These are phyloP conservation scores for Haplotaxodon microlepis DNA, from an alignment of 2,113 vertebrate genomes.

Conservation along the genomic window DNA sequence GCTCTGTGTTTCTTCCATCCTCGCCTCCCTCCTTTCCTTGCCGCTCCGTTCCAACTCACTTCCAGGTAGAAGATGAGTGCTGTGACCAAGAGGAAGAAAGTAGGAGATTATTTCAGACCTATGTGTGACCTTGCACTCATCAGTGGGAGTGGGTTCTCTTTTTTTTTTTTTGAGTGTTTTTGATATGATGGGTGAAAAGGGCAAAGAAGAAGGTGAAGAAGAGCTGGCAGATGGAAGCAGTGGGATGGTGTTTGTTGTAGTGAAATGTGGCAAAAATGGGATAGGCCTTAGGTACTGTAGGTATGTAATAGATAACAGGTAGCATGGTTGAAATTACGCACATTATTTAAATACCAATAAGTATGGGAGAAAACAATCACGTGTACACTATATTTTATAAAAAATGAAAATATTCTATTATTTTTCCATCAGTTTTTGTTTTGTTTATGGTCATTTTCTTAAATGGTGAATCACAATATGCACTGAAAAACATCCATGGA, in stretches of 20 bases:
- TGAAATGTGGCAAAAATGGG: background rate
- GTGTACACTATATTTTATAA: background rate
- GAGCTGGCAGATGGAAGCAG: slow-evolving; percentile 4
- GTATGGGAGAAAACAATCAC: background rate
- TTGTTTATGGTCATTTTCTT: background rate
- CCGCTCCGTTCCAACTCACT: background rate
- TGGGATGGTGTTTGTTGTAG: background rate
- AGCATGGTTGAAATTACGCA: background rate
- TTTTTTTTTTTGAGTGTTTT: background rate
- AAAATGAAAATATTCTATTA: background rate
- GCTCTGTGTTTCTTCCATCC: background rate
- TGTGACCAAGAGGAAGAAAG: background rate
- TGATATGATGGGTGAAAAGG: background rate
- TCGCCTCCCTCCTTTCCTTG: background rate
- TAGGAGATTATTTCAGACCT: background rate
- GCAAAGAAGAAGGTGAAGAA: background rate
- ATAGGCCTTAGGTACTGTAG: background rate
- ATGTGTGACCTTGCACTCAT: slow-evolving; percentile 2
- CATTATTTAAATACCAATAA: background rate
- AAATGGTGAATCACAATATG: background rate
- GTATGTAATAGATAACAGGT: background rate
- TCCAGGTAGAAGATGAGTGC: background rate
- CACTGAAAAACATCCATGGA: background rate
- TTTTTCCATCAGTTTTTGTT: background rate
- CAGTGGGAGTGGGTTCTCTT: slow-evolving; percentile 7